Evolutionary conservation across 53 echinoderm and acorn worm species (phyloP).

Genomic region (Paracentrotus lividus): DNA sequence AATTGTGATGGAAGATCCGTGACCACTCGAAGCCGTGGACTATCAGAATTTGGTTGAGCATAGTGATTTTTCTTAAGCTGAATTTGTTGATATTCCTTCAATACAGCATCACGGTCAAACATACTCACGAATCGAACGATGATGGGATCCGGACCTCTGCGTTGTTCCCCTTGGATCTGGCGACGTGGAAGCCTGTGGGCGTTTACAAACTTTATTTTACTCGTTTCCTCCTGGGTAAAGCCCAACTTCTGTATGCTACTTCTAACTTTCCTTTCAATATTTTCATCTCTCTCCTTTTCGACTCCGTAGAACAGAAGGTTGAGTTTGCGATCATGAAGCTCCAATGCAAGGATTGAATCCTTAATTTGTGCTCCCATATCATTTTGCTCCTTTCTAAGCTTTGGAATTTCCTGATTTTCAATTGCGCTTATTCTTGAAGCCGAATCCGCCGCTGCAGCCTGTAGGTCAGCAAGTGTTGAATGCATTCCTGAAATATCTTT

Average conservation of each 20-base stretch:
- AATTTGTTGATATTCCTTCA: neutral
- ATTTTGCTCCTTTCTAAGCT: neutral
- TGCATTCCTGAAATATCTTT: conserved; percentile 33
- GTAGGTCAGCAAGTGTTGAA: neutral
- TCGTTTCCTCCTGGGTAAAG: too few species aligned
- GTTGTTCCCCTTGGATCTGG: too few species aligned
- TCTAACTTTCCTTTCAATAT: neutral
- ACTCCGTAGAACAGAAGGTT: neutral
- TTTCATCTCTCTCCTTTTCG: too few species aligned
- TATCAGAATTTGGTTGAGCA: neutral
- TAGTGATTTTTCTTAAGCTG: too few species aligned
- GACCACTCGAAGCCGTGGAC: neutral
- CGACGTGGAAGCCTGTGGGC: too few species aligned
- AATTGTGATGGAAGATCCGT: neutral
- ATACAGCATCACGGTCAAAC: neutral
- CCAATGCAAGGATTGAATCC: neutral
- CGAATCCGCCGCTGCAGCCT: conserved; percentile 11
- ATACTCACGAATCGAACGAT: neutral
- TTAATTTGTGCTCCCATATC: neutral
- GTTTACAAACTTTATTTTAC: too few species aligned
- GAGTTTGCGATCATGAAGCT: neutral
- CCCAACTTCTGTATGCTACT: neutral
- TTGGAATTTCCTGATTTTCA: conserved; percentile 15
- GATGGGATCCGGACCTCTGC: too few species aligned
- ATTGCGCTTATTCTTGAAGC: conserved; percentile 15